Conservation (phyloP, 1,140 invertebrate genomes). For the Chionoecetes opilio region DNA sequence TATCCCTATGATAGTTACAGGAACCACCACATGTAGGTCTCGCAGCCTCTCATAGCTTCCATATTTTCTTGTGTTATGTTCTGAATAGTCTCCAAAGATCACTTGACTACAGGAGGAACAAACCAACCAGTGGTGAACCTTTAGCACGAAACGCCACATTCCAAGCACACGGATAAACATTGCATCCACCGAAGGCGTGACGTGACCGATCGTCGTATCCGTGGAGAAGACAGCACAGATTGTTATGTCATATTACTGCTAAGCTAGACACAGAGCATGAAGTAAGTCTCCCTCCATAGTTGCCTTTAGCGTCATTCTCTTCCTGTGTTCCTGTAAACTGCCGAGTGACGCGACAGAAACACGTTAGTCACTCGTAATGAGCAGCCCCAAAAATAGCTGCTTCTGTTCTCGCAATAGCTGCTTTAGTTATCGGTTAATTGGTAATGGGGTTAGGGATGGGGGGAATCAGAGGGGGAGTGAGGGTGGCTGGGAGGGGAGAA, state of each 20-base stretch:
- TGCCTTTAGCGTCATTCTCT: background rate
- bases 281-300: background rate
- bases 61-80: no score
- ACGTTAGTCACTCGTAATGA: background rate
- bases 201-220: background rate
- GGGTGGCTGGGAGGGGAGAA: no score
- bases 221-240: background rate
- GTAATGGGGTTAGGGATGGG: background rate
- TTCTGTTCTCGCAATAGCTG: background rate
- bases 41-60: no score
- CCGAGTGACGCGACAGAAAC: background rate
- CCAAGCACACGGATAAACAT: background rate
- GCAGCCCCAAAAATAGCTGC: background rate
- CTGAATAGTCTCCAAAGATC: background rate
- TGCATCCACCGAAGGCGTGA: background rate
- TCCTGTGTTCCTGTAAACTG: background rate
- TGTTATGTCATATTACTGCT: conserved; percentile 30
- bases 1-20: no score
- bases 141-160: background rate
- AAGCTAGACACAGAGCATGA: conserved; percentile 9
- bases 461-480: no score
- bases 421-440: background rate
- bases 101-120: background rate
- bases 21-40: no score
- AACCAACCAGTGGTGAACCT: background rate